Evolutionary conservation across 2,113 vertebrate genomes (phyloP), one percentile per base, ranked within the genome.

Genomic region (Protobothrops flavoviridis): DNA sequence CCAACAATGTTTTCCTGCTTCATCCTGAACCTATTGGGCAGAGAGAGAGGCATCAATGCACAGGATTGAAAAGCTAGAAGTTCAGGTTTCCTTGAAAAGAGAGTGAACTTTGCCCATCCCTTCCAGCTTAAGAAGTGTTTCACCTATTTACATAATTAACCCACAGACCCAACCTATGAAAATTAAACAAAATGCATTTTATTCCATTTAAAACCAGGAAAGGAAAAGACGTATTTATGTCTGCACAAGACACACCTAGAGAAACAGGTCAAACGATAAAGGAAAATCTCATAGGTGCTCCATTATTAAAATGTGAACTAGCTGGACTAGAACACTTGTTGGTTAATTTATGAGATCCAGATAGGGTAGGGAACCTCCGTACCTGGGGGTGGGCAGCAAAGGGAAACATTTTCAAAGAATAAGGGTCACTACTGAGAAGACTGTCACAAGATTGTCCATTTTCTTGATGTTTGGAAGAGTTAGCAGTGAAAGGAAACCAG

Each of bases 1-100:
- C 99, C 99, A 0, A 99, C 98, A 2, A 99, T 97, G 74, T 99
- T 99, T 96, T 98, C 98, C 96, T 99, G 99, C 23, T 95, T 96
- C 98, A 99, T 98, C 33, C 99, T 97, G 96, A 99, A 99, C 97
- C 99, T 99, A 95, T 0, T 91, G 91, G 0, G 0, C 57, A 86
- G 21, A 39, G 57, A 39, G 57, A 3, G 93, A 55, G 26, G 57
- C 0, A 29, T 26, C 33, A 21, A 85, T 2, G n/a, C 15, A 55
- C 0, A 0, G 56, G 0, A 0, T 0, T 1, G 0, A 4, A 6
- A 24, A 21, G 94, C 0, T 9, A n/a, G 39, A 55, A 57, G 87
- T 1, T 10, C 64, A 15, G n/a, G 61, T 20, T 52, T 5, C 2
- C 1, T 5, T 0, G 10, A 1, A 43, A 57, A 56, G 5, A 8